Base-by-base conservation (phyloP, 2,113 vertebrate species). In the Notechis scutatus region DNA sequence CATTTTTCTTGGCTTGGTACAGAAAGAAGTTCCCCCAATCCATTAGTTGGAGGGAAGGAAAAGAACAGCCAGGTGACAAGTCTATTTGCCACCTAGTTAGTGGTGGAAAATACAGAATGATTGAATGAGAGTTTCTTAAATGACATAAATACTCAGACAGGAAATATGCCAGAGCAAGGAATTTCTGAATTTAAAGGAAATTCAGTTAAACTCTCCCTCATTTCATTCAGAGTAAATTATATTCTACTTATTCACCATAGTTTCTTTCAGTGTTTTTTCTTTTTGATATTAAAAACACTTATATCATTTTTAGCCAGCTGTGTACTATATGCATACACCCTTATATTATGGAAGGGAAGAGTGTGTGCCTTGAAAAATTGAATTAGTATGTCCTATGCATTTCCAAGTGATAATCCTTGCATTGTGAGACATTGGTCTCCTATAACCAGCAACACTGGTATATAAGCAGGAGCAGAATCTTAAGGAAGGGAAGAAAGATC, bases 81-180 rank as follows among this genome's bases (percentile, higher is more conserved):
- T 45, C 89, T 96, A 92, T 96, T 95, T 93, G 93, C 95, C 95
- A 95, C 93, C 95, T 94, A 96, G 94, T 94, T 57, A 47, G 89
- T 91, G 88, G 91, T 96, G 96, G 95, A 96, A 97, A 96, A 96
- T 95, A 95, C 6, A 95, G 94, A 96, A 95, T 94, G 95, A 95
- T 95, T 92, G 95, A 94, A 96, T 91, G 93, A 93, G 95, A 95
- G 52, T 87, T 94, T 95, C 95, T 96, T 96, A 95, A 96, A 96
- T 96, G 96, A 96, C 94, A 95, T 91, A 89, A 95, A 93, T 14
- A 45, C 18, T 94, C 93, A 93, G 87, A 92, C 89, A 96, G 91
- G 92, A 95, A 95, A 95, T 54, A 26, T 94, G 81, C 89, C 85
- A 93, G 92, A 87, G 91, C 85, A 93, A 93, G 93, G 91, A 94